These are phyloP conservation scores for Crossaster papposus DNA, from an alignment of 53 echinoderm and acorn worm genomes.

Conservation along the genomic window DNA sequence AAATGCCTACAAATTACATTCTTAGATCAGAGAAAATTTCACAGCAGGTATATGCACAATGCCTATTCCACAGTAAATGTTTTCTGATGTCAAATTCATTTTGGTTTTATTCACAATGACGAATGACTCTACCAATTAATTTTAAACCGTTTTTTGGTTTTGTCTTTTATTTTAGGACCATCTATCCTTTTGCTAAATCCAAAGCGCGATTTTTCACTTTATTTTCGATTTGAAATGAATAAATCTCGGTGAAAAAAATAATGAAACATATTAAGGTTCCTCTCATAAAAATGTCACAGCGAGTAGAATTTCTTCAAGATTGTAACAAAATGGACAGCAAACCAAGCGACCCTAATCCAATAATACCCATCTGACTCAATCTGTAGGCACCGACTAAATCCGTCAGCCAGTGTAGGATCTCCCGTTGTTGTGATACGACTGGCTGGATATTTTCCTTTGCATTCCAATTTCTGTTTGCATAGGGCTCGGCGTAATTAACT, in stretches of 20 bases:
- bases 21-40: too few species aligned
- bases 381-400: constrained; percentile 15
- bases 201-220: neutral
- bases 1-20: too few species aligned
- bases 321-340: neutral
- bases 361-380: constrained; percentile 36
- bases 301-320: neutral
- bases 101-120: too few species aligned
- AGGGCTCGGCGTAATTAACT: constrained; percentile 8
- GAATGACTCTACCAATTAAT: too few species aligned
- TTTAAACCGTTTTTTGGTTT: too few species aligned
- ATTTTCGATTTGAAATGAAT: neutral
- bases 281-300: neutral
- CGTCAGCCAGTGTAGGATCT: neutral
- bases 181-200: too few species aligned
- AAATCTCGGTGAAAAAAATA: neutral
- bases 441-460: constrained; percentile 23
- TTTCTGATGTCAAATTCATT: too few species aligned
- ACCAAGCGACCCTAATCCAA: constrained; percentile 12
- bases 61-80: too few species aligned
- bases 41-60: too few species aligned
- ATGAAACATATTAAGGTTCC: neutral
- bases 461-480: constrained; percentile 27
- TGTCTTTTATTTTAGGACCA: too few species aligned
- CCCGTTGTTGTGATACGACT: constrained; percentile 24